phyloP scores from a whole-genome alignment of 2,113 vertebrate genomes.

The Arothron firmamentum region DNA sequence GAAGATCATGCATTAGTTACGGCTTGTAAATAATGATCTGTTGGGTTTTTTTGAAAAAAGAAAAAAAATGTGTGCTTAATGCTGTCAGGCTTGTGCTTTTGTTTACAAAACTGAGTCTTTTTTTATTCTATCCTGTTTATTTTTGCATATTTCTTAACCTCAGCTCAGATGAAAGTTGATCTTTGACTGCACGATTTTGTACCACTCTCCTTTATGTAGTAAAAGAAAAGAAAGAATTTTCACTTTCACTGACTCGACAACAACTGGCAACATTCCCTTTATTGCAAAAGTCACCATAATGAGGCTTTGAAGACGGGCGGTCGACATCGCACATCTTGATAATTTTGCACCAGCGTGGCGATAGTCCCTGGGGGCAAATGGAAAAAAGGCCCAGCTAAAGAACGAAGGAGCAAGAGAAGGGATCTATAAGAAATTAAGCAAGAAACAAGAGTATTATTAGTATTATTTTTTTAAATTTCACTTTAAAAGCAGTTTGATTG shows the following conservation, averaged over 20 bases:
- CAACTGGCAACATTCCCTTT: constrained; percentile 11
- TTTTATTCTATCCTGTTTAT: too few species aligned
- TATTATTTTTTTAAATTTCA: too few species aligned
- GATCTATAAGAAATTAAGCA: constrained; percentile 46
- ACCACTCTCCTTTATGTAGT: not conserved
- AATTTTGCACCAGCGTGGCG: constrained; percentile 19
- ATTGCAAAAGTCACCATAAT: constrained; percentile 24
- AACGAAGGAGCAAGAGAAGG: constrained; percentile 24
- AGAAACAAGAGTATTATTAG: too few species aligned
- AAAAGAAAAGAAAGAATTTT: not conserved
- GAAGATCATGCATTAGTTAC: too few species aligned
- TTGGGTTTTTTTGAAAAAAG: too few species aligned
- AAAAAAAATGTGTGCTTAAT: too few species aligned
- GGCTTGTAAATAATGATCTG: too few species aligned
- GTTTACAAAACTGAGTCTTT: too few species aligned
- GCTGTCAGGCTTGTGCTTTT: too few species aligned
- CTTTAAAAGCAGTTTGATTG: too few species aligned
- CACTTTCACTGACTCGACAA: too few species aligned
- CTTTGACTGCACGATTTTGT: not conserved
- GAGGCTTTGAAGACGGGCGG: constrained; percentile 18
- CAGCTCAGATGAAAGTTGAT: not conserved
- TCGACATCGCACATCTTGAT: constrained; percentile 25
- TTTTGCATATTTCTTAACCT: too few species aligned
- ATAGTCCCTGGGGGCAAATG: constrained; percentile 41
- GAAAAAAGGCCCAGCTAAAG: constrained; percentile 39